Conservation (phyloP, 2,797 vertebrate species). For the Rhincodon typus region DNA sequence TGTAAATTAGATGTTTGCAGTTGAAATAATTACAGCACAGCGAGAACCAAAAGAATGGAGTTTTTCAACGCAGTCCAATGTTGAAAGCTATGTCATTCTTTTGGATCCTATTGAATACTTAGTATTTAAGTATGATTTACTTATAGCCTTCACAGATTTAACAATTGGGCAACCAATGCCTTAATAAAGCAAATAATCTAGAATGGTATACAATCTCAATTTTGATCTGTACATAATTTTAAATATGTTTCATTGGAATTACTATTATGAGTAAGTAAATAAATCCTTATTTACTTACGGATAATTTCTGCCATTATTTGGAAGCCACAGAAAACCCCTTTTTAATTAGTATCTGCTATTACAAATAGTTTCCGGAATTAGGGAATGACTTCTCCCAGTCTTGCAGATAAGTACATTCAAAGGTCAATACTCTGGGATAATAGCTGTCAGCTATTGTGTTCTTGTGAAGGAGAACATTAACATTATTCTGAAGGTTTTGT, state of each 20-base stretch:
- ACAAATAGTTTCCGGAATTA: not conserved
- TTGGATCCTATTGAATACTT: not conserved
- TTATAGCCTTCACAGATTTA: not conserved
- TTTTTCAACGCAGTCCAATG: not conserved
- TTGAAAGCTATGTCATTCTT: not conserved
- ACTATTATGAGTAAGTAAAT: not conserved
- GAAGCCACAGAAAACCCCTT: not conserved
- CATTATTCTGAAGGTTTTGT: not conserved
- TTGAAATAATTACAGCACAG: not conserved
- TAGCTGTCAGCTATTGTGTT: not conserved
- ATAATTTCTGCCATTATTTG: not conserved
- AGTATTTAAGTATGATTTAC: conserved; percentile 12
- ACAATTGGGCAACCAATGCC: not conserved
- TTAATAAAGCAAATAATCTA: not conserved
- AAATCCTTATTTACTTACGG: not conserved
- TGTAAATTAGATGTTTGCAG: not conserved
- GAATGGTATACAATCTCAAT: not conserved
- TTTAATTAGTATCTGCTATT: not conserved
- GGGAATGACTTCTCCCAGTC: no score
- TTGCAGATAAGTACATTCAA: not conserved
- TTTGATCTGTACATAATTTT: not conserved
- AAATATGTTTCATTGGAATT: not conserved
- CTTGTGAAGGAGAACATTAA: not conserved
- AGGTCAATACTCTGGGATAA: not conserved
- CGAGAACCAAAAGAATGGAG: not conserved